Conservation (phyloP, 1,140 invertebrate genomes). For the Drosophila arizonae region DNA sequence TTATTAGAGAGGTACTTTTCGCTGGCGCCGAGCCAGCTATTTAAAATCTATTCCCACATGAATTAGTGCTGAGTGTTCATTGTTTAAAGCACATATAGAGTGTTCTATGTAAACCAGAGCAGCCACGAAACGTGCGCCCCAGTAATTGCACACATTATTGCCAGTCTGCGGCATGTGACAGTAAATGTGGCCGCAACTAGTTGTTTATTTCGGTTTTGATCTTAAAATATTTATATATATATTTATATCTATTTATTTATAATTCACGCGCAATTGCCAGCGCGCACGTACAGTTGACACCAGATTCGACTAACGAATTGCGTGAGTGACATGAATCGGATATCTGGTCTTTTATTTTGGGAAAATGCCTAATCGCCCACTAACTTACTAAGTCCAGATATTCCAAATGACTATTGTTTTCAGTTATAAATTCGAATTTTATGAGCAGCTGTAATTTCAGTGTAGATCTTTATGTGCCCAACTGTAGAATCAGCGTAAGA, state of each 20-base stretch:
- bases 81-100: slow-evolving; percentile 9
- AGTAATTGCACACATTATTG: slow-evolving; percentile 7
- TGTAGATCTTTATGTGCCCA: too few species aligned
- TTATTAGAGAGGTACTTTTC: slow-evolving; percentile 16
- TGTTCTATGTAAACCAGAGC: background rate
- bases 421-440: too few species aligned
- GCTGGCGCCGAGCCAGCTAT: slow-evolving; percentile 25
- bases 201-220: slow-evolving; percentile 1
- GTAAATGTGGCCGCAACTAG: background rate
- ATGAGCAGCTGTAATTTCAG: too few species aligned
- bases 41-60: slow-evolving; percentile 13
- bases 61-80: slow-evolving; percentile 1
- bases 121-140: slow-evolving; percentile 9
- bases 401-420: too few species aligned
- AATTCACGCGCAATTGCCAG: background rate
- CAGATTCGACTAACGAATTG: background rate
- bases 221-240: background rate
- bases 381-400: too few species aligned
- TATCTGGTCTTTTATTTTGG: background rate
- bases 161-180: slow-evolving; percentile 5
- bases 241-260: background rate
- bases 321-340: background rate
- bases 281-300: background rate
- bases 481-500: too few species aligned
- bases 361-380: background rate